Conservation (phyloP, 2,888 invertebrate genomes). For the Physocephala rufipes region DNA sequence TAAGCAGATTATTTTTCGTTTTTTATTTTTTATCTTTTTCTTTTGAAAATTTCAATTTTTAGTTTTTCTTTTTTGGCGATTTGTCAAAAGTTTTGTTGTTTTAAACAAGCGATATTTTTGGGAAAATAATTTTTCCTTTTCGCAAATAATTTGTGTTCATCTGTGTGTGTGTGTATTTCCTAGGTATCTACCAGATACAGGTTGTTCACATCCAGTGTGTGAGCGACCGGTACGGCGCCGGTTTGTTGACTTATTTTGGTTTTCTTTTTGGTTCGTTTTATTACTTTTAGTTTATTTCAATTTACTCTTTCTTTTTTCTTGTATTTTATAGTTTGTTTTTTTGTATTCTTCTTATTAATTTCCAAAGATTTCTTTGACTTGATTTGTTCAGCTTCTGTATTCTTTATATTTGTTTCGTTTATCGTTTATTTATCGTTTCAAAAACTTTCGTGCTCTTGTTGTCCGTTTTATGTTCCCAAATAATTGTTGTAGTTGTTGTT, state of each 20-base stretch:
- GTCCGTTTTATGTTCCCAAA: conserved; percentile 1
- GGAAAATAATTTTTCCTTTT: neutral
- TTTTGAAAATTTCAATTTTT: no score
- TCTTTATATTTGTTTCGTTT: neutral
- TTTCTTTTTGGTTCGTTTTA: conserved; percentile 11
- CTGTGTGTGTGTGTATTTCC: no score
- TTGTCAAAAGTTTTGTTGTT: neutral
- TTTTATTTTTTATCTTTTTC: conserved; percentile 28
- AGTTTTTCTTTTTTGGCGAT: no score
- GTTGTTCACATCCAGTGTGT: conserved; percentile 7
- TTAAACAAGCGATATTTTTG: no score
- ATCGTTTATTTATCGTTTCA: neutral
- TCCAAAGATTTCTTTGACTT: neutral
- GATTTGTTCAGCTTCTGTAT: conserved; percentile 3
- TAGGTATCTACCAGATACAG: no score
- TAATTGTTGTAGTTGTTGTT: conserved; percentile 8
- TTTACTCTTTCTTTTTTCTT: neutral
- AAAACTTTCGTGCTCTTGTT: conserved; percentile 27
- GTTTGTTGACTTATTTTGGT: conserved; percentile 26
- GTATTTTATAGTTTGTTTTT: neutral
- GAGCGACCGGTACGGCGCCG: neutral
- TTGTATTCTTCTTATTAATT: conserved; percentile 5
- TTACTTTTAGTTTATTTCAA: neutral
- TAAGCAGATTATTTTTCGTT: conserved; percentile 2
- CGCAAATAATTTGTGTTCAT: no score